Base-by-base conservation (phyloP, 2,797 vertebrate genomes). In the Clarias platycephalus region DNA sequence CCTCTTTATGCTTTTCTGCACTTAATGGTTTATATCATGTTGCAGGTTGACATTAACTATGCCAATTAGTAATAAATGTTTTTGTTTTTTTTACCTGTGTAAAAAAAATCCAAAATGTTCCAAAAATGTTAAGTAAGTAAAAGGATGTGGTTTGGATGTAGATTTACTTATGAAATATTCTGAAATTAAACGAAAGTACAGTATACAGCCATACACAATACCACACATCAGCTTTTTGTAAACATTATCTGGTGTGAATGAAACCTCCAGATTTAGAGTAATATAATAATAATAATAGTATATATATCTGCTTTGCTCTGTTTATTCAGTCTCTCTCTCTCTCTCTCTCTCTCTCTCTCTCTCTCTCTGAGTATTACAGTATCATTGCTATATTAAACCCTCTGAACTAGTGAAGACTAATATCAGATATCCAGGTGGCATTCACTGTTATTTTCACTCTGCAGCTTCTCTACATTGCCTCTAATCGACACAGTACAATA, bases 401-500 rank as follows among this genome's bases (percentile, higher is more conserved):
- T 80, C 49, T 85, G 72, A 82, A 82, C 72, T 57, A 84, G 78
- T 71, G 31, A 84, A 85, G 79, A 84, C 74, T 76, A 82, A 84
- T 86, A 79, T 84, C 80, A 81, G 80, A 83, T 87, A 83, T 88
- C 85, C 83, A 79, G 87, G 75, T 86, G 84, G 84, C 82, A 26
- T 81, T 83, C 66, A 64, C 84, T 28, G 87, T 89, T 88, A 89
- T 85, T 90, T 87, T 86, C 87, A 87, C 85, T 84, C 85, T 83
- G 58, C 81, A 84, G 83, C 86, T 84, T 87, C 86, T 72, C 83
- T 83, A 80, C 67, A 76, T 85, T 68, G 72, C 86, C 78, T 83
- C 82, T 90, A 88, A 88, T 90, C 85, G 81, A 83, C 86, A 79
- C 86, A 84, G 88, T 79, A 86, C 80, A 81, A 85, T 88, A 87